Conservation (phyloP, 2,797 vertebrate species). For the Semaprochilodus insignis region DNA sequence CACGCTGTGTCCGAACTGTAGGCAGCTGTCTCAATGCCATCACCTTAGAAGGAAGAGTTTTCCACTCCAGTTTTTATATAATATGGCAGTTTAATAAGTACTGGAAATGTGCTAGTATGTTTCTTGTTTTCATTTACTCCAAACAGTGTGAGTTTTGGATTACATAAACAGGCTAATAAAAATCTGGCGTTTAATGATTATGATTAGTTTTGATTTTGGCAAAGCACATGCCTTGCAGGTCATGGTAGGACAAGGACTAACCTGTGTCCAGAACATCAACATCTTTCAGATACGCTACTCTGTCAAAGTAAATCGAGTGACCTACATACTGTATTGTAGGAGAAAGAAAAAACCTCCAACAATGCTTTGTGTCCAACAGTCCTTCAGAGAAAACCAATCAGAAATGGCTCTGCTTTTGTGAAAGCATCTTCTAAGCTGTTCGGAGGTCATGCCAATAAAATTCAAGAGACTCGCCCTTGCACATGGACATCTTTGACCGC, state of each 20-base stretch:
- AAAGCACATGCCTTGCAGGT: neutral
- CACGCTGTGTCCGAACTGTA: too few species aligned
- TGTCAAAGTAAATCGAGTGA: neutral
- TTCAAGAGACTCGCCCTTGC: neutral
- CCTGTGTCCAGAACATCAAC: neutral
- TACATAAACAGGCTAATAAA: too few species aligned
- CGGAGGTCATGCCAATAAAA: neutral
- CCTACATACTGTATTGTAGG: neutral
- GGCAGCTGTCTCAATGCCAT: too few species aligned
- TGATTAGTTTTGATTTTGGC: neutral
- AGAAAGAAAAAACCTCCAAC: neutral
- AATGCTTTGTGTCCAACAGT: neutral
- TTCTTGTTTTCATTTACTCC: too few species aligned
- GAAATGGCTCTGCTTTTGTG: slow-evolving; percentile 10
- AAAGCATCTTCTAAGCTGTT: neutral
- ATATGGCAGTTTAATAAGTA: too few species aligned
- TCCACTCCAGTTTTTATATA: too few species aligned
- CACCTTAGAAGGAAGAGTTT: too few species aligned
- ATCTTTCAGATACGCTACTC: neutral
- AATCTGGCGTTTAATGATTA: neutral
- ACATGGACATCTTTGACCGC: too few species aligned
- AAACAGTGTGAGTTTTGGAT: too few species aligned
- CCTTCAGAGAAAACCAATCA: neutral
- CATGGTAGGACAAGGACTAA: neutral
- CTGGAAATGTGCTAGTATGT: too few species aligned